Evolutionary conservation across 1,140 invertebrate genomes (phyloP).

Genomic region (Tetramorium parvispinum): DNA sequence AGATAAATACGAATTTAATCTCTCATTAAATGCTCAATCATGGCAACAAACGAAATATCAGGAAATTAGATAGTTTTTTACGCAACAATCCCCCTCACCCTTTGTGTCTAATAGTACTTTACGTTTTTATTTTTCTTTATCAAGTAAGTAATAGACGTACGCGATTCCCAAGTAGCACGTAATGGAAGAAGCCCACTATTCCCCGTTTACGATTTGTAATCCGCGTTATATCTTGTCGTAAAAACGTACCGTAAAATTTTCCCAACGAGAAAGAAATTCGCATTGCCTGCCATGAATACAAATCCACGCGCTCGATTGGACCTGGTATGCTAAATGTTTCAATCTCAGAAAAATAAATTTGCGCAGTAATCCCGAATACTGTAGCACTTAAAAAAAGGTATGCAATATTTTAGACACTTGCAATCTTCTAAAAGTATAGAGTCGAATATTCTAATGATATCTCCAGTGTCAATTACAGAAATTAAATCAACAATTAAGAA

Average conservation of each 20-base stretch:
- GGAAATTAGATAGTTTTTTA: background rate
- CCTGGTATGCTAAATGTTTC: slow-evolving; percentile 49
- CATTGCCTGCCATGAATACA: slow-evolving; percentile 47
- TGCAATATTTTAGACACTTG: background rate
- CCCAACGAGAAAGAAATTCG: slow-evolving; percentile 51
- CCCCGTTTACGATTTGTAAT: slow-evolving; percentile 43
- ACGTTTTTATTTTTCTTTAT: slow-evolving; percentile 27
- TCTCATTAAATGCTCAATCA: background rate
- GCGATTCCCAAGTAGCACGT: slow-evolving; percentile 5
- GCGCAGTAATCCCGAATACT: background rate
- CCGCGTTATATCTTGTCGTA: slow-evolving; percentile 48
- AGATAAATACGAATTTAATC: slow-evolving; percentile 12
- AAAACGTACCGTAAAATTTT: slow-evolving; percentile 43
- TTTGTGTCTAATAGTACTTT: background rate
- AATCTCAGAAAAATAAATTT: slow-evolving; percentile 34
- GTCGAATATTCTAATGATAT: background rate
- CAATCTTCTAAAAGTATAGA: background rate
- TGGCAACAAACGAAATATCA: background rate
- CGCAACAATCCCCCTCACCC: background rate
- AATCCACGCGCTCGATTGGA: slow-evolving; percentile 34
- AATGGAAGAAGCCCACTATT: slow-evolving; percentile 34
- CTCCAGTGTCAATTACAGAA: background rate
- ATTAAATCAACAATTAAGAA: slow-evolving; percentile 9
- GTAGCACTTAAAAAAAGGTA: background rate
- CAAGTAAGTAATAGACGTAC: slow-evolving; percentile 16